Evolutionary conservation across 2,113 vertebrate genomes (phyloP).

Genomic region (Microcebus jonahi): DNA sequence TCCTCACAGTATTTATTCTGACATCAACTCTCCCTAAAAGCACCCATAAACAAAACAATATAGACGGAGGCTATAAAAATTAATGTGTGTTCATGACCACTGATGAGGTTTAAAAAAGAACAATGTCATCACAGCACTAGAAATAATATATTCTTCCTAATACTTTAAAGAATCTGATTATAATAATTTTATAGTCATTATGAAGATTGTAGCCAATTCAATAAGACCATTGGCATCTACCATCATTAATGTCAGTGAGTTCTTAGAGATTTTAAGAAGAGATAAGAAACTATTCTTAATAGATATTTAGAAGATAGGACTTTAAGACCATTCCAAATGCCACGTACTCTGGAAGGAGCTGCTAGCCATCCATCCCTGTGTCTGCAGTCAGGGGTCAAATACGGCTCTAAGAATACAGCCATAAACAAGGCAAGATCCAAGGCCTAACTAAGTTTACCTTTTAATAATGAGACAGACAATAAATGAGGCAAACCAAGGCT

Average conservation of each 20-base stretch:
- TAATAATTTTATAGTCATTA: not conserved
- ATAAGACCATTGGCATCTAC: not conserved
- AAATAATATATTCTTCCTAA: constrained; percentile 8
- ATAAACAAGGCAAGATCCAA: not conserved
- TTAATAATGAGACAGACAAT: not conserved
- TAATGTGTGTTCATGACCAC: too few species aligned
- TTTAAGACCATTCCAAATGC: not conserved
- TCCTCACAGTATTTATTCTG: not conserved
- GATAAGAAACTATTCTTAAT: not conserved
- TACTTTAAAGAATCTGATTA: not conserved
- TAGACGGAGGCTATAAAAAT: not conserved
- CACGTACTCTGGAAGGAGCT: not conserved
- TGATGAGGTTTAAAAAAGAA: not conserved
- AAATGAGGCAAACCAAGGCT: not conserved
- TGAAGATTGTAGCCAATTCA: not conserved
- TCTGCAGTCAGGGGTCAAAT: not conserved
- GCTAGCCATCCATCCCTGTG: not conserved
- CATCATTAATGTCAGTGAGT: not conserved
- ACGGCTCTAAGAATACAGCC: not conserved
- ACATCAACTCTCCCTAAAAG: not conserved
- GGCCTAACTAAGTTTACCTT: not conserved
- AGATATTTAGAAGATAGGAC: not conserved
- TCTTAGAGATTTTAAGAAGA: not conserved
- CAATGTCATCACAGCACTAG: not conserved
- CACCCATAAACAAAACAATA: not conserved